A percentile compares a stretch with the other conserved stretches of the same genome.
phyloP scores from a whole-genome alignment of 2,797 vertebrate species.

The Pristis pectinata region DNA sequence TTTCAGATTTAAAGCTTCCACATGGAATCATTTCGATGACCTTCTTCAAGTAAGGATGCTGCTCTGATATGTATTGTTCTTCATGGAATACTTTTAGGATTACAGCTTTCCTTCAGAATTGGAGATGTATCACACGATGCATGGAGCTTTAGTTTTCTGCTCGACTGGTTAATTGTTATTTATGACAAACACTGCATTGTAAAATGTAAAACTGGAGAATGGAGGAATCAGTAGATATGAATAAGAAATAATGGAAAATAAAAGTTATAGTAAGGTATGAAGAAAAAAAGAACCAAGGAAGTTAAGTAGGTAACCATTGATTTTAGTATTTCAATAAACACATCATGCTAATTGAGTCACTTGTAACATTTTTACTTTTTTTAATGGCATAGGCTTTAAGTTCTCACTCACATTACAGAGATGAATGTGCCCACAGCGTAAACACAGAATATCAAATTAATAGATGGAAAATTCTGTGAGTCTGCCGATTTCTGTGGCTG shows the following conservation, averaged over 20 bases:
- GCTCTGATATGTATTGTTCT: not conserved
- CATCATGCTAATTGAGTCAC: not conserved
- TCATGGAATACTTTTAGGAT: not conserved
- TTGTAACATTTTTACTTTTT: not conserved
- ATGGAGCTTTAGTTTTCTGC: not conserved
- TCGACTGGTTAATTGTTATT: not conserved
- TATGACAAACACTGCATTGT: not conserved
- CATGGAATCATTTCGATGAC: not conserved
- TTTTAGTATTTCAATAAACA: not conserved
- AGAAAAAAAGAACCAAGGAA: not conserved
- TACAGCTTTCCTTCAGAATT: not conserved
- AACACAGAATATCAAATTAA: not conserved
- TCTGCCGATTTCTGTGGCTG: not conserved
- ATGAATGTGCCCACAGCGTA: not conserved
- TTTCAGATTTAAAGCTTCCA: not conserved
- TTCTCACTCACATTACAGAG: not conserved
- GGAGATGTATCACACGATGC: not conserved
- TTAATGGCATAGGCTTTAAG: not conserved
- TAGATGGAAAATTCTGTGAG: not conserved
- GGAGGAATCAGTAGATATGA: not conserved
- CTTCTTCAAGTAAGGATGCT: not conserved
- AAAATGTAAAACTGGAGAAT: not conserved
- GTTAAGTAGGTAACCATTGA: not conserved
- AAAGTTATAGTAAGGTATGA: not conserved
- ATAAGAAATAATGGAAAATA: not conserved